Conservation (phyloP, 2,888 invertebrate genomes). For the Megalurothrips usitatus region DNA sequence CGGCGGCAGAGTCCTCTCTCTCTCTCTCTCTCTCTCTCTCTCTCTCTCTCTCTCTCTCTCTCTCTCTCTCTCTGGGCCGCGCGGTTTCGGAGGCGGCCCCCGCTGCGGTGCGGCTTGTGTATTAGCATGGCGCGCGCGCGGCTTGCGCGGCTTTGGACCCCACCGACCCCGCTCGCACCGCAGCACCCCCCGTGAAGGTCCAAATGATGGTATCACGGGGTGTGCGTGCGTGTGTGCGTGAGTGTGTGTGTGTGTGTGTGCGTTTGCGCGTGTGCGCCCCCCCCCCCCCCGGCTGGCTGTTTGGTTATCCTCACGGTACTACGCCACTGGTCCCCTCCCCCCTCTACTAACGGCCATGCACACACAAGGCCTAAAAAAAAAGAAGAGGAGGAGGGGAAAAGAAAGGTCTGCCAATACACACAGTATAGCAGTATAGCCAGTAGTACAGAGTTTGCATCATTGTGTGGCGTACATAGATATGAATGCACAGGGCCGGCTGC, state of each 20-base stretch:
- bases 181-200: neutral
- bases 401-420: neutral
- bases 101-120: neutral
- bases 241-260: constrained; percentile 14
- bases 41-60: constrained; percentile 1
- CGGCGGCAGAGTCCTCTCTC: neutral
- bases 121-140: neutral
- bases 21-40: neutral
- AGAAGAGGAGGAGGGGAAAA: neutral
- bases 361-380: neutral
- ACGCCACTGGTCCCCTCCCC: neutral
- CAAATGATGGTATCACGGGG: neutral
- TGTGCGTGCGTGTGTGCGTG: constrained; percentile 10
- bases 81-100: neutral
- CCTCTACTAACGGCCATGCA: neutral
- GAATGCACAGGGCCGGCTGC: no score
- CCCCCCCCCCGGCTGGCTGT: neutral
- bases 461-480: no score
- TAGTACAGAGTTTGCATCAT: no score
- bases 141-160: neutral
- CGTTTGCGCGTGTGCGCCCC: neutral
- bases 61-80: neutral
- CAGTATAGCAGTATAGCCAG: neutral
- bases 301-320: neutral
- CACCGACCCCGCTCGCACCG: neutral